Evolutionary conservation across 53 echinoderm and acorn worm species (phyloP), one percentile per base, ranked within the genome.

Genomic region (Henricia sp.): DNA sequence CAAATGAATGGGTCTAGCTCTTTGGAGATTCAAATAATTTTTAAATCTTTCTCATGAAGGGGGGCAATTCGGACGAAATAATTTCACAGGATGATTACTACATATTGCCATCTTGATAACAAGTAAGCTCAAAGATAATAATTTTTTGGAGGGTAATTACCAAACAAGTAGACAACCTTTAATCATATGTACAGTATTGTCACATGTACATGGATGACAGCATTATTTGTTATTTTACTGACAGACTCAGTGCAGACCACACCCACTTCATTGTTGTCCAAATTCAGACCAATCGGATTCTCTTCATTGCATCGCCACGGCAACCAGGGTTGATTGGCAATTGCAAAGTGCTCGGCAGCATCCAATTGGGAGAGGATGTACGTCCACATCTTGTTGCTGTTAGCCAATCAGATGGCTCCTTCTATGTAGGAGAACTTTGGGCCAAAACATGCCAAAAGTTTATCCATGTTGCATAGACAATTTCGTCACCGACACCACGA

Each of bases 321-420:
- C 36, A 51, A 12, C 46, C 89, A 2, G 94, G 94, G 6, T 29
- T 41, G 23, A 87, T 88, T 26, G 85, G 94, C n/a, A 72, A 89
- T 46, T 96, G 96, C 36, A 54, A 72, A 10, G 75, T 84, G 17
- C 63, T 94, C 12, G 94, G 64, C 64, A 70, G 72, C 24, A 94
- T 96, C 20, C 40, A 86, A 68, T 67, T 94, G 6, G 72, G 66
- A 4, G 51, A 70, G 20, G 90, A 70, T 29, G 71, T 75, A 26
- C 85, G 85, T 62, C 96, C 96, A 28, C 96, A 96, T 71, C 82
- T 96, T 14, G 93, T 96, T 4, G 96, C 91, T 4, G 92, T 96
- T 24, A 94, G 89, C 85, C 50, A 88, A 67, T 48, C 43, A 50
- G 90, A 74, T 14, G 94, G 96, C 24, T 89, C 92, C 3, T 92